A percentile compares a stretch with the other conserved stretches of the same genome.
Conservation (phyloP, 1,140 invertebrate genomes). For the Scaptomyza montana region DNA sequence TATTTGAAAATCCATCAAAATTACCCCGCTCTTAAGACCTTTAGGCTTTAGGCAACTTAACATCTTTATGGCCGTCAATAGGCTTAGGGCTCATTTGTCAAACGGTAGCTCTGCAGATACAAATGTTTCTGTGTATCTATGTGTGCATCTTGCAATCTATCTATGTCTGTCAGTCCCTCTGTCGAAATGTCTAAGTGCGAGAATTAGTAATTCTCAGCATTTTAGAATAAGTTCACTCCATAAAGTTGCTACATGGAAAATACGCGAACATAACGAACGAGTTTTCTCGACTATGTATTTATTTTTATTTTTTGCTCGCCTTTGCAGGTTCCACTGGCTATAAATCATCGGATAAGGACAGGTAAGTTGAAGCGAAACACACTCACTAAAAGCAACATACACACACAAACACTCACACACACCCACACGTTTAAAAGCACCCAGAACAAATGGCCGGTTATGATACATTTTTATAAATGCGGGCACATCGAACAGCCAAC, state of each 20-base stretch:
- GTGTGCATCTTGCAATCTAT: conserved; percentile 5
- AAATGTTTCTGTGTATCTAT: conserved; percentile 37
- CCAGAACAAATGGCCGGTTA: conserved; percentile 64
- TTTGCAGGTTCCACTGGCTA: conserved; percentile 82
- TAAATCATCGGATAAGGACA: conserved; percentile 84
- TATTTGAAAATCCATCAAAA: conserved; percentile 65
- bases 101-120: conserved; percentile 14
- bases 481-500: conserved; percentile 50
- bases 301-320: conserved; percentile 40
- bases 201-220: conserved; percentile 8
- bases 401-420: conserved; percentile 28
- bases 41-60: conserved; percentile 30
- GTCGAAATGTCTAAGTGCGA: neutral
- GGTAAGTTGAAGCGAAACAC: conserved; percentile 81
- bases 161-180: conserved; percentile 3
- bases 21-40: conserved; percentile 21
- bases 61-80: conserved; percentile 49
- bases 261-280: conserved; percentile 16
- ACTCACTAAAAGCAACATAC: conserved; percentile 8
- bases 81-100: conserved; percentile 62
- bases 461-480: conserved; percentile 72
- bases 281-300: conserved; percentile 39
- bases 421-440: neutral
- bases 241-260: conserved; percentile 4
- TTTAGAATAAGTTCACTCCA: conserved; percentile 20